Percentiles rank a stretch among this genome's conserved stretches.
Evolutionary conservation across 2,797 vertebrate genomes (phyloP).

Genomic region (Danio choprae): DNA sequence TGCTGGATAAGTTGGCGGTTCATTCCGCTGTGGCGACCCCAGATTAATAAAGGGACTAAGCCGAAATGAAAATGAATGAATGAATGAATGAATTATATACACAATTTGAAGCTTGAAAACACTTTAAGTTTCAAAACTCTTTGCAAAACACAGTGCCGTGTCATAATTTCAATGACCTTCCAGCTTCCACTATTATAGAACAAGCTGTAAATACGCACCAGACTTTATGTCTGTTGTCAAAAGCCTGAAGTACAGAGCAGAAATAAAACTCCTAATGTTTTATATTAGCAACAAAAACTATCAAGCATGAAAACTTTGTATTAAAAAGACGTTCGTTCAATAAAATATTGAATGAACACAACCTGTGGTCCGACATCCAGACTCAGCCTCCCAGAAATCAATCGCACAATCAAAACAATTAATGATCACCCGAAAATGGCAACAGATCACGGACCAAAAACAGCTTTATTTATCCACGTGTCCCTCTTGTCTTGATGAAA

Average conservation of each 20-base stretch:
- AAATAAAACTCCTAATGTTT: background rate
- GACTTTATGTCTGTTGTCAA: background rate
- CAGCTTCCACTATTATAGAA: background rate
- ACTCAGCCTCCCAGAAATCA: background rate
- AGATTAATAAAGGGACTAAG: too few species aligned
- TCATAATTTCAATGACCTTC: background rate
- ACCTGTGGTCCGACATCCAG: background rate
- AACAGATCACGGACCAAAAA: background rate
- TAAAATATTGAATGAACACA: background rate
- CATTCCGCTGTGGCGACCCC: too few species aligned
- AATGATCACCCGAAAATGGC: background rate
- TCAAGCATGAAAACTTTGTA: background rate
- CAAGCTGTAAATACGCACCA: background rate
- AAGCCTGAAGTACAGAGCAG: background rate
- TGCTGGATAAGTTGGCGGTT: too few species aligned
- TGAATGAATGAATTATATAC: too few species aligned
- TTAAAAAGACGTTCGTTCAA: background rate
- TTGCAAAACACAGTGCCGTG: background rate
- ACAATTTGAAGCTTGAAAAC: background rate
- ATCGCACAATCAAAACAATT: background rate
- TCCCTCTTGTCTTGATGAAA: constrained; percentile 1
- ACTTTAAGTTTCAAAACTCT: too few species aligned
- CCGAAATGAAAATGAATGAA: too few species aligned
- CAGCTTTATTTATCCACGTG: background rate
- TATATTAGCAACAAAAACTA: constrained; percentile 4